Conservation (phyloP, 1,140 invertebrate genomes). For the Plectus sambesii region DNA sequence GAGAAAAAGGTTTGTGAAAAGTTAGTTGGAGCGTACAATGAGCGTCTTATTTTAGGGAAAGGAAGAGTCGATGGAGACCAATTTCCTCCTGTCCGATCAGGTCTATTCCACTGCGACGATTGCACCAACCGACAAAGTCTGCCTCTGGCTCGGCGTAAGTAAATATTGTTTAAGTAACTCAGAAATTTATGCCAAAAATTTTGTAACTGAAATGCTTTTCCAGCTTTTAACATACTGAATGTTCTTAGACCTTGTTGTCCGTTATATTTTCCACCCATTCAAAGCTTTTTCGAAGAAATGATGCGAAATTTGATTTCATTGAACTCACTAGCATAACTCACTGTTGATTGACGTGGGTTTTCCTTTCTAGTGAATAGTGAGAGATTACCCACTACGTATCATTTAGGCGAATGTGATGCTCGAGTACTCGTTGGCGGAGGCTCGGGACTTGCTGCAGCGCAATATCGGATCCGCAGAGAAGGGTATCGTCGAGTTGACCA, state of each 20-base stretch:
- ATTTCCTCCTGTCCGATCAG: conserved; percentile 87
- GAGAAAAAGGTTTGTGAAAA: conserved; percentile 54
- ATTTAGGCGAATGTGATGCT: conserved; percentile 86
- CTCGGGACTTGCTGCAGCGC: conserved; percentile 68
- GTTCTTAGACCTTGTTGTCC: too few species aligned
- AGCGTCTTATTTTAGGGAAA: conserved; percentile 42
- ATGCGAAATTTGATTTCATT: too few species aligned
- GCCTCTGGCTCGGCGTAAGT: conserved; percentile 80
- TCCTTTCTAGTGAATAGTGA: conserved; percentile 3
- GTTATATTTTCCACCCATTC: too few species aligned
- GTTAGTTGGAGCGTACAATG: conserved; percentile 15
- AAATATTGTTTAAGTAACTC: conserved; percentile 10
- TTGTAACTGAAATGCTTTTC: conserved; percentile 9
- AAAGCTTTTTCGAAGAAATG: too few species aligned
- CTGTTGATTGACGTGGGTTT: too few species aligned
- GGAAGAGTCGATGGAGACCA: conserved; percentile 61
- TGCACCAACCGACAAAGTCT: conserved; percentile 80
- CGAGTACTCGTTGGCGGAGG: conserved; percentile 86
- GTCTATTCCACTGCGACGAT: conserved; percentile 76
- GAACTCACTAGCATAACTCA: too few species aligned
- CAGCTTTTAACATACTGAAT: too few species aligned
- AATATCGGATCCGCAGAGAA: conserved; percentile 56
- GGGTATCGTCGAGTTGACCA: conserved; percentile 58
- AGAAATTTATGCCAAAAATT: conserved; percentile 1
- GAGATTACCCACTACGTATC: conserved; percentile 14